Conservation (phyloP, 2,113 vertebrate genomes). For the Tautogolabrus adspersus region DNA sequence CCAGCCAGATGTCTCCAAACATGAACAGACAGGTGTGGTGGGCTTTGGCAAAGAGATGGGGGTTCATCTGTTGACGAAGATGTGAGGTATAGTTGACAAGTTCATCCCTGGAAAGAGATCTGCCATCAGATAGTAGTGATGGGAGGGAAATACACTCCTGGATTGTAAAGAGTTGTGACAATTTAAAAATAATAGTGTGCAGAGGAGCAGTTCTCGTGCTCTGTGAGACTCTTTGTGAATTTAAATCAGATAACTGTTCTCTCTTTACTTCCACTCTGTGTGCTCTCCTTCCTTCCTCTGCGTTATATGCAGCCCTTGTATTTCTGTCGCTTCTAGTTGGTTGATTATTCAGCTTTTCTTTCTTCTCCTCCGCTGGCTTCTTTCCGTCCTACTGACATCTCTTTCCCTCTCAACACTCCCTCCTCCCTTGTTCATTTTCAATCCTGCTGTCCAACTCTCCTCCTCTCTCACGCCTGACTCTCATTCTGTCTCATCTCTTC, state of each 20-base stretch:
- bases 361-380: not conserved
- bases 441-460: not conserved
- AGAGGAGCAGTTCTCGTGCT: not conserved
- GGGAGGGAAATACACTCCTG: too few species aligned
- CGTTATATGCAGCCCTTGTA: not conserved
- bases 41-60: too few species aligned
- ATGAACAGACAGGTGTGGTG: too few species aligned
- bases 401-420: not conserved
- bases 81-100: too few species aligned
- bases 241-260: not conserved
- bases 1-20: too few species aligned
- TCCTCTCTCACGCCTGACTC: too few species aligned
- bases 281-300: not conserved
- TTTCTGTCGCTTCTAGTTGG: not conserved
- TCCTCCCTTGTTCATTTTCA: not conserved
- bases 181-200: too few species aligned
- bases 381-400: not conserved
- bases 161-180: too few species aligned
- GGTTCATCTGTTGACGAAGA: too few species aligned
- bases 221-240: slow-evolving; percentile 5
- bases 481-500: not conserved
- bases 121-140: too few species aligned
- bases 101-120: too few species aligned
- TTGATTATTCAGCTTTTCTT: not conserved
- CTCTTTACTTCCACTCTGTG: not conserved